Percentiles rank a stretch among this genome's conserved stretches.
phyloP scores from a whole-genome alignment of 1,140 invertebrate genomes.

The Sinella curviseta region DNA sequence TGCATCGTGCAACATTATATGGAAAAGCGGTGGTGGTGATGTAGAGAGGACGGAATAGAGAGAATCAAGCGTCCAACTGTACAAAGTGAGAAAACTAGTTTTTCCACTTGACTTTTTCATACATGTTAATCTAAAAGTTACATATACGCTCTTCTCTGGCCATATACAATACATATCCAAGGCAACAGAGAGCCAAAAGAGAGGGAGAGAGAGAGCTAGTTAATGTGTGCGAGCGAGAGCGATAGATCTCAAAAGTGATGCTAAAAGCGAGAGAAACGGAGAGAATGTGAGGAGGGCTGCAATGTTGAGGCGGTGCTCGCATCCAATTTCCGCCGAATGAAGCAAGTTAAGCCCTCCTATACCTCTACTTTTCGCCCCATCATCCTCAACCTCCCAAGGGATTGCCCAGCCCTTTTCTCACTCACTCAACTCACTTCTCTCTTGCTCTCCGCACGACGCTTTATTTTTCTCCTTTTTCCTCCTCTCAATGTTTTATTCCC shows the following conservation, averaged over 20 bases:
- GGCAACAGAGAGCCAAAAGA: no score
- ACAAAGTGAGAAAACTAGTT: no score
- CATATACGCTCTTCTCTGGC: no score
- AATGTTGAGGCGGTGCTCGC: conserved; percentile 18
- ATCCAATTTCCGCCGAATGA: conserved; percentile 25
- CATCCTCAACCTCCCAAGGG: conserved; percentile 19
- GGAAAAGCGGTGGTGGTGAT: no score
- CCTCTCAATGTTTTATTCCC: neutral
- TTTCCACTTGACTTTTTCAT: no score
- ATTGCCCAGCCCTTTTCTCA: conserved; percentile 22
- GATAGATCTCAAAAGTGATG: conserved; percentile 4
- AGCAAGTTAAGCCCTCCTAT: conserved; percentile 22
- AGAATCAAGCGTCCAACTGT: no score
- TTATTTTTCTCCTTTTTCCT: neutral
- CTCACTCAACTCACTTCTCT: neutral
- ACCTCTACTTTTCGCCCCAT: conserved; percentile 26
- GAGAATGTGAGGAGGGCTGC: conserved; percentile 16
- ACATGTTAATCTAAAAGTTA: no score
- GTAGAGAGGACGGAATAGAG: no score
- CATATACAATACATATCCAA: no score
- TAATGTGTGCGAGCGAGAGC: no score
- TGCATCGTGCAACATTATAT: no score
- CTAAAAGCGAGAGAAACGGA: neutral
- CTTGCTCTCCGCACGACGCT: neutral
- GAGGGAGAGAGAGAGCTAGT: neutral